Conservation (phyloP, 2,797 vertebrate species). For the Parambassis ranga region DNA sequence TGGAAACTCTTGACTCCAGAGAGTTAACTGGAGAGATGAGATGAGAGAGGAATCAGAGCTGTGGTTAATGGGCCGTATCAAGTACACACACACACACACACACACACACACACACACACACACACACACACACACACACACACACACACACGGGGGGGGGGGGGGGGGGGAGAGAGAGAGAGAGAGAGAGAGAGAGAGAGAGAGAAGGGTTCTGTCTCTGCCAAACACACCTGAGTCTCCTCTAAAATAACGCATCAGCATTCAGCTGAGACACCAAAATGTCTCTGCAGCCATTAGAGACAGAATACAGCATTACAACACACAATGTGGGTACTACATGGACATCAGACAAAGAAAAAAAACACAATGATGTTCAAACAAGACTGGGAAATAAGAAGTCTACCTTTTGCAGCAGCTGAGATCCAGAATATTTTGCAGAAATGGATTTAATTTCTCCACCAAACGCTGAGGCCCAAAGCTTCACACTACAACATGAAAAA, state of each 20-base stretch:
- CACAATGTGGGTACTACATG: constrained; percentile 33
- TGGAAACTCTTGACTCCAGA: constrained; percentile 70
- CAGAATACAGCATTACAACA: constrained; percentile 34
- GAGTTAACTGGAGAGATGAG: constrained; percentile 73
- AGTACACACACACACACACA: constrained; percentile 38
- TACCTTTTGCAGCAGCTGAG: constrained; percentile 97
- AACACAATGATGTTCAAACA: neutral
- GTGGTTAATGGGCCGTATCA: constrained; percentile 78
- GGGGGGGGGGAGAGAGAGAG: no score
- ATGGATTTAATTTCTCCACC: constrained; percentile 99
- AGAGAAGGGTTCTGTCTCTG: constrained; percentile 11
- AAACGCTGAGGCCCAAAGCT: constrained; percentile 98
- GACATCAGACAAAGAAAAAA: constrained; percentile 28
- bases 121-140: constrained; percentile 20
- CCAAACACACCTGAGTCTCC: constrained; percentile 75
- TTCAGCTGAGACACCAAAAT: constrained; percentile 63
- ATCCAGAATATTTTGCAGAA: constrained; percentile 96
- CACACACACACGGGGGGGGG: constrained; percentile 28
- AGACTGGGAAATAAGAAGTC: neutral
- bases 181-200: neutral
- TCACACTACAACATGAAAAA: constrained; percentile 81
- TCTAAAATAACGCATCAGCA: constrained; percentile 67
- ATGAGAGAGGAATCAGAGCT: constrained; percentile 68
- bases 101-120: neutral
- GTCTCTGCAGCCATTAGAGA: constrained; percentile 55